Evolutionary conservation across 2,888 invertebrate species (phyloP), one percentile per base, ranked within the genome.

Genomic region (Timema cristinae): DNA sequence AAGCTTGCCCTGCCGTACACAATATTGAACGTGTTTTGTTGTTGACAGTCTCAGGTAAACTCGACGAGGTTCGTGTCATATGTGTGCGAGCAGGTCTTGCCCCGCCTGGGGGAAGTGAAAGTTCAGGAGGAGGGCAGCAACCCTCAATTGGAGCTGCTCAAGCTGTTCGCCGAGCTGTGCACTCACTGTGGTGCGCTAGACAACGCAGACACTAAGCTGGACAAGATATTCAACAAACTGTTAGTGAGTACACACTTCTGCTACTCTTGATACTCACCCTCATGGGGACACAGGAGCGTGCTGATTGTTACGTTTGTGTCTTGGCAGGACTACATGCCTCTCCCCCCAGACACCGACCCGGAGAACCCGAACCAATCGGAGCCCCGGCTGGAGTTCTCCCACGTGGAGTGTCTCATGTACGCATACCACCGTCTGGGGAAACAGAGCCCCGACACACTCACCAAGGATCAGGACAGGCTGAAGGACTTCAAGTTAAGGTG

Each of bases 371-470:
- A 83, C 59, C 84, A 76, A 52, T 81, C 89, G 66, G 88, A 90
- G 75, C 95, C 95, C n/a, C 91, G 93, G 73, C 87, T 97, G 68
- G 91, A 97, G 81, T 97, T 97, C 80, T 94, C 97, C 54, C 91
- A 93, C 80, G 94, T 97, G 4, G 98, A 98, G 84, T 95, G 95
- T 84, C 86, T 97, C 52, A 85, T 98, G 77, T 97, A 87, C 80
- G 82, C 86, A 15, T 86, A 89, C 77, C 89, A 90, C 79, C 91
- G 92, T 71, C 81, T 98, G 66, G 94, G 92, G 70, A 88, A 91
- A 75, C 91, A 92, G 79, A 86, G 88, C 76, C 91, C 94, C 0
- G 93, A 92, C 73, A 91, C 90, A 81, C 83, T 94, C 69, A 88
- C 88, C 15, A 87, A 90, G 50, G 87, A 91, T 75, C 87, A 90